Evolutionary conservation across 2,888 invertebrate genomes (phyloP), one percentile per base, ranked within the genome.

Genomic region (Lasiommata megera): DNA sequence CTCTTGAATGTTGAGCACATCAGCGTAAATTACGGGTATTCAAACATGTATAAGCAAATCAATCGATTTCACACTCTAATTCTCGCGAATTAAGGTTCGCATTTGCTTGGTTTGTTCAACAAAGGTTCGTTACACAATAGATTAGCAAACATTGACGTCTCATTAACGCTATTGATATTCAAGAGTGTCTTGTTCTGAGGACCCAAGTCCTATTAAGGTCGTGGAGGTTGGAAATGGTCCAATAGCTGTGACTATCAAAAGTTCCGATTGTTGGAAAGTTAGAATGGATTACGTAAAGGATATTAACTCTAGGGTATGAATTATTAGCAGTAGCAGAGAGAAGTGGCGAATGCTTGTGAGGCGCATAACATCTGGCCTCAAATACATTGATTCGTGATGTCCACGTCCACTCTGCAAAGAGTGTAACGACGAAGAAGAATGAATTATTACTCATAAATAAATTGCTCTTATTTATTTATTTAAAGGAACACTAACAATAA

Each of bases 81-180:
- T 1, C 8, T 12, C 1, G 6, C 1, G 3, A 0, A 6, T n/a
- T 36, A 41, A 34, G 18, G 47, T 11, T 18, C 14, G 5, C 31
- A 31, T 14, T 48, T 23, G 28, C 8, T 41, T 18, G 34, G 5
- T 6, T 18, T 12, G 9, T 0, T 14, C 16, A 29, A 40, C 38
- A 38, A 23, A 11, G 51, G 51, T 28, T 51, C 51, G 38, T 51
- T 40, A 51, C 50, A 38, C 29, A 40, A 40, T 38, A 40, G 29
- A 56, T 56, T 56, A 56, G 50, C 50, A 56, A 56, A 56, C 43
- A 56, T 56, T 56, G 56, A 56, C 56, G 50, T 56, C 56, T 56
- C 56, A 56, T 56, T 51, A 56, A 34, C 36, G 50, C 41, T 48
- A 56, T 56, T 56, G 56, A 50, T 50, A 50, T 56, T 47, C 55